Conservation (phyloP, 2,113 vertebrate genomes). For the Clarias magur region DNA sequence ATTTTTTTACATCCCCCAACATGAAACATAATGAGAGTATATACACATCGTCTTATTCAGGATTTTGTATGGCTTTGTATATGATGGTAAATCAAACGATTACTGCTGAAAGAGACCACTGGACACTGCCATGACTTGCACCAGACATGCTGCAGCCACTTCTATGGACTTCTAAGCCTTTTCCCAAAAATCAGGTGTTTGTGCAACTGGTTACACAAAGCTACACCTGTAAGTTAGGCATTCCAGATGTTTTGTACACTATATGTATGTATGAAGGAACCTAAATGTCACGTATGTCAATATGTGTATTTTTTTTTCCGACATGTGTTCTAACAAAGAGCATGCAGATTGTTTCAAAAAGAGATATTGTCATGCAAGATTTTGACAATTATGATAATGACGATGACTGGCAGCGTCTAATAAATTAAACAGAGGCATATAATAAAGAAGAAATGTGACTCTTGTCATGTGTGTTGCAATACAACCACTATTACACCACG, state of each 20-base stretch:
- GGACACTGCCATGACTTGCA: not conserved
- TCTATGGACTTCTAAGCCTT: not conserved
- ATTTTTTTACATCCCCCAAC: not conserved
- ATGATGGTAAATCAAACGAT: not conserved
- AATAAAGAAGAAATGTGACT: not conserved
- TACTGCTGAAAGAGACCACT: not conserved
- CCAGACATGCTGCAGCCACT: not conserved
- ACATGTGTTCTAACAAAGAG: conserved; percentile 34
- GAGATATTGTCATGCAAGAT: not conserved
- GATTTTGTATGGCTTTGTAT: not conserved
- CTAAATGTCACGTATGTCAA: not conserved
- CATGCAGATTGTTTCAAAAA: conserved; percentile 16
- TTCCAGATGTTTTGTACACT: conserved; percentile 1
- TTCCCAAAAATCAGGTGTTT: conserved; percentile 1
- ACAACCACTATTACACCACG: not conserved
- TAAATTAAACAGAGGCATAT: conserved; percentile 29
- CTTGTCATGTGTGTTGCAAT: not conserved
- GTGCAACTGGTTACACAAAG: conserved; percentile 2
- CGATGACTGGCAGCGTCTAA: conserved; percentile 26
- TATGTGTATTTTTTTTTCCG: conserved; percentile 14
- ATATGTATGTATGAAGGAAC: conserved; percentile 9
- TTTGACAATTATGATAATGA: not conserved
- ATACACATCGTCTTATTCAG: not conserved
- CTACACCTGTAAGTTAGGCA: not conserved
- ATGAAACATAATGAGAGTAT: not conserved